Evolutionary conservation across 2,113 vertebrate genomes (phyloP), one percentile per base, ranked within the genome.

Genomic region (Alouatta palliata): DNA sequence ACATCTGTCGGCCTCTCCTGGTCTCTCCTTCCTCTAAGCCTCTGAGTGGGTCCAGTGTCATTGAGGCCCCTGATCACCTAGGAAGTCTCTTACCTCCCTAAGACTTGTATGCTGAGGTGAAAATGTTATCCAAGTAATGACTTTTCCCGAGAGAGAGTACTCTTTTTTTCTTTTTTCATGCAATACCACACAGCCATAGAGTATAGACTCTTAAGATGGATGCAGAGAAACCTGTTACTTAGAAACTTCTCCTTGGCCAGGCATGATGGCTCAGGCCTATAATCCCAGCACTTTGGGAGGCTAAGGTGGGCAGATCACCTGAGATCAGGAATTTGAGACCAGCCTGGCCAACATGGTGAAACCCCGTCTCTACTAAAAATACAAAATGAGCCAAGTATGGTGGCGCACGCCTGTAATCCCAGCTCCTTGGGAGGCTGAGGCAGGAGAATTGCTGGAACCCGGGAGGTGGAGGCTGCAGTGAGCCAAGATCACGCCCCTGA

Each of bases 211-310:
- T 77, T 73, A n/a, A 86, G 80, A 87, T 37, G 87, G 9, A 52
- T 58, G 49, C 35, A 84, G 30, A 96, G 90, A 97, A 76, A 47
- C 64, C 43, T 75, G 49, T 86, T 87, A 66, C 14, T 88, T 88
- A 64, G 30, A 64, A 64, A 64, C 61, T 14, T 13, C 61, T 14
- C 12, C 61, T 64, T 64, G 61, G 66, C 66, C 32, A 2, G 32
- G 32, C 16, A 1, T 16, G 1, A 14, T 68, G 66, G 16, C 32
- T 68, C 32, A 68, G 61, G 66, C 66, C 66, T n/a, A 32, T 68
- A 8, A n/a, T 68, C 66, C 66, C 32, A 68, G 6, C 66, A 68
- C 32, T 68, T 68, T 68, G 32, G 14, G 30, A n/a, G 32, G 66
- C 66, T 4, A 32, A n/a, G 66, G 16, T 14, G 66, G 32, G 66